Evolutionary conservation across 2,888 invertebrate genomes (phyloP).

Genomic region (Philonicus albiceps): DNA sequence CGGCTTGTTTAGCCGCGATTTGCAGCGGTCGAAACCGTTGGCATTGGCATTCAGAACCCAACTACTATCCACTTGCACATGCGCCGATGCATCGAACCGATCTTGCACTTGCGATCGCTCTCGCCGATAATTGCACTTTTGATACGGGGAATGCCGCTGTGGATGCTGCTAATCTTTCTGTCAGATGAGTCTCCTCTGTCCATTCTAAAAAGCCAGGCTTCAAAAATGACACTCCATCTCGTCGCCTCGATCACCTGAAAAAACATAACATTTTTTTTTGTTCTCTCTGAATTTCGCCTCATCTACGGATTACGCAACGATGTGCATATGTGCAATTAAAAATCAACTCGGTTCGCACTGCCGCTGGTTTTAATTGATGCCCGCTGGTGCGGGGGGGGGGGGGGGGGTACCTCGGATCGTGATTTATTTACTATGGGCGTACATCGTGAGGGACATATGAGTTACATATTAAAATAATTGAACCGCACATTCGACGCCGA

Average conservation of each 20-base stretch:
- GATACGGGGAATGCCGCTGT: conserved; percentile 1
- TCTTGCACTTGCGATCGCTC: conserved; percentile 1
- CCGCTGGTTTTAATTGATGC: background rate
- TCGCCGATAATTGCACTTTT: background rate
- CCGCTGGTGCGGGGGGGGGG: background rate
- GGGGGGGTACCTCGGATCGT: background rate
- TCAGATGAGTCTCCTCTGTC: background rate
- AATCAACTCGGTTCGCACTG: background rate
- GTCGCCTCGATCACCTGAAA: background rate
- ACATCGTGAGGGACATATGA: background rate
- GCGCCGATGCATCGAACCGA: background rate
- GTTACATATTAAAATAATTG: background rate
- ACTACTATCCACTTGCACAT: conserved; percentile 36
- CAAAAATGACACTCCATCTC: background rate
- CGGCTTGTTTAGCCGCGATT: background rate
- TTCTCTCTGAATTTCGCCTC: background rate
- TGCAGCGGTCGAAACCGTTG: background rate
- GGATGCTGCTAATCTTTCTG: background rate
- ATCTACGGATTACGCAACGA: background rate
- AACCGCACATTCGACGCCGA: background rate
- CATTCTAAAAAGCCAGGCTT: background rate
- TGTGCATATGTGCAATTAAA: background rate
- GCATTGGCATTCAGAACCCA: conserved; percentile 24
- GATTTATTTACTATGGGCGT: background rate
- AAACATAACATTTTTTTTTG: background rate